A percentile compares a stretch with the other conserved stretches of the same genome.
Evolutionary conservation across 2,113 vertebrate species (phyloP).

Genomic region (Salminus brasiliensis): DNA sequence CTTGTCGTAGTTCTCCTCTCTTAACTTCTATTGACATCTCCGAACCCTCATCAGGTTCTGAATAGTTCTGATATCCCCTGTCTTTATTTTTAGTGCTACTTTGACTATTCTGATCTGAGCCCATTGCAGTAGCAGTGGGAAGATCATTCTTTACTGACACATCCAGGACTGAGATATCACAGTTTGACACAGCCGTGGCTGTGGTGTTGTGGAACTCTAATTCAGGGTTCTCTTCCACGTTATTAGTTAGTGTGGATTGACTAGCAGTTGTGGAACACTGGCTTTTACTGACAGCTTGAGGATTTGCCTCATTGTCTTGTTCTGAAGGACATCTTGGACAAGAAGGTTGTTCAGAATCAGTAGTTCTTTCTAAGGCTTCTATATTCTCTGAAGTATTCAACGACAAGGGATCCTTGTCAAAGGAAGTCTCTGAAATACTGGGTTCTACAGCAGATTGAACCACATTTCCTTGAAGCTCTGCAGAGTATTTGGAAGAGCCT

Average conservation of each 20-base stretch:
- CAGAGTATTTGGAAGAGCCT: background rate
- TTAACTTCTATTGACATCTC: slow-evolving; percentile 35
- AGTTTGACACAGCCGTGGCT: slow-evolving; percentile 35
- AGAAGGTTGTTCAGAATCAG: slow-evolving; percentile 12
- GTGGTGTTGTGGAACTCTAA: background rate
- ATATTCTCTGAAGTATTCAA: background rate
- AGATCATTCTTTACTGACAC: background rate
- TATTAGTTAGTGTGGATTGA: slow-evolving; percentile 12
- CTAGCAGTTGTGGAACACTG: background rate
- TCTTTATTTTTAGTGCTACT: background rate
- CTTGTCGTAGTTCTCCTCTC: slow-evolving; percentile 3
- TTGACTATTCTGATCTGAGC: background rate
- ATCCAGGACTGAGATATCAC: slow-evolving; percentile 15
- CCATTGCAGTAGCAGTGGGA: background rate
- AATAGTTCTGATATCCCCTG: background rate
- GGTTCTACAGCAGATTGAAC: slow-evolving; percentile 8
- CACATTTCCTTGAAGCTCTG: background rate
- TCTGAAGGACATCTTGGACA: background rate
- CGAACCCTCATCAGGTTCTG: background rate
- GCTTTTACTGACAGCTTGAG: background rate
- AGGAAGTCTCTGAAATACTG: background rate
- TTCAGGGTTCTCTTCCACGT: background rate
- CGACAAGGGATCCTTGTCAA: background rate
- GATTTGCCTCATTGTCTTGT: background rate
- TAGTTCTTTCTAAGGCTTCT: background rate